A percentile compares a stretch with the other conserved stretches of the same genome.
phyloP scores from a whole-genome alignment of 1,140 invertebrate genomes.

The Adoxophyes honmai region DNA sequence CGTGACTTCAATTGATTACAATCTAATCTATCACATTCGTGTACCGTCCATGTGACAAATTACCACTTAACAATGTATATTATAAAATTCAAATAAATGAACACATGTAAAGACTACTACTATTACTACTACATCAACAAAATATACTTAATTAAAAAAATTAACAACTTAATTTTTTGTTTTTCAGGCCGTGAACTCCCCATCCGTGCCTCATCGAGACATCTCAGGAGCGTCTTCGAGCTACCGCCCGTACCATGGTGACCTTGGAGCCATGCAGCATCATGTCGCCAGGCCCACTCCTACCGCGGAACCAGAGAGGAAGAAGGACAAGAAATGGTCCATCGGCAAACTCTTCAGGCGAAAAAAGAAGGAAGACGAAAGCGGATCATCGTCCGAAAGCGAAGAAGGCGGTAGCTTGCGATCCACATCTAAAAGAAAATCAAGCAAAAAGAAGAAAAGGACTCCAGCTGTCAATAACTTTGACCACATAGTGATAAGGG shows the following conservation, averaged over 20 bases:
- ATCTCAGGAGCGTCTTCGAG: slow-evolving; percentile 41
- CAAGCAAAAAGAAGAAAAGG: slow-evolving; percentile 62
- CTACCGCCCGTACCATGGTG: slow-evolving; percentile 61
- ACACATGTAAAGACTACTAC: too few species aligned
- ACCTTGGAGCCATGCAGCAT: slow-evolving; percentile 52
- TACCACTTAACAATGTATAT: too few species aligned
- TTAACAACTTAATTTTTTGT: slow-evolving; percentile 18
- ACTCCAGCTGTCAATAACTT: slow-evolving; percentile 64
- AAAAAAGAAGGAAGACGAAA: slow-evolving; percentile 81
- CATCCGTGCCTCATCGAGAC: slow-evolving; percentile 62
- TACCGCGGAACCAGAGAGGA: slow-evolving; percentile 51
- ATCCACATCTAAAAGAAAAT: slow-evolving; percentile 72
- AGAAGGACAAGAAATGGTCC: slow-evolving; percentile 84
- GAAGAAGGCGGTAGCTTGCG: slow-evolving; percentile 76
- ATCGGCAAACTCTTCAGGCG: slow-evolving; percentile 83
- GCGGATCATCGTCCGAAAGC: slow-evolving; percentile 80
- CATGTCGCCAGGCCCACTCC: slow-evolving; percentile 49
- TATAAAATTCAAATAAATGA: too few species aligned
- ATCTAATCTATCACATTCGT: too few species aligned
- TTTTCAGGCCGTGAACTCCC: slow-evolving; percentile 72
- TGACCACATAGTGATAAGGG: slow-evolving; percentile 76
- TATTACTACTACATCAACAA: too few species aligned
- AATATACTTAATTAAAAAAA: too few species aligned
- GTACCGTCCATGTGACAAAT: too few species aligned
- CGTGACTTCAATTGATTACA: too few species aligned